phyloP scores from a whole-genome alignment of 2,113 vertebrate genomes.

The Osmerus eperlanus region DNA sequence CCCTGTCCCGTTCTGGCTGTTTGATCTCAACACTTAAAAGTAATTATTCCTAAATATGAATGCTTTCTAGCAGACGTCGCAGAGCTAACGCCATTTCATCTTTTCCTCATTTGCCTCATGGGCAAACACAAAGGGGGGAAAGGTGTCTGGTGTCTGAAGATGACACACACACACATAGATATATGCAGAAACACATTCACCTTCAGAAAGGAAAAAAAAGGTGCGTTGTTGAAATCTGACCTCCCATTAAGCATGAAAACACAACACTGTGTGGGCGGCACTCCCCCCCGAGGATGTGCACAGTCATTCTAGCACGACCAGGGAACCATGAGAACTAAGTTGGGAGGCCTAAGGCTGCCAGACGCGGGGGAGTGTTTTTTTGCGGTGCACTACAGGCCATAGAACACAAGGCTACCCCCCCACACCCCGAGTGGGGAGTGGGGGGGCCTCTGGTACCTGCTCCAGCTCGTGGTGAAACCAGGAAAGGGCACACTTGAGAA shows the following conservation, averaged over 20 bases:
- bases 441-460: no score
- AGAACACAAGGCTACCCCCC: constrained; percentile 7
- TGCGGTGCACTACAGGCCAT: no score
- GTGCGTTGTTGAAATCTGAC: constrained; percentile 55
- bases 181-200: neutral
- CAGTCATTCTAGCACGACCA: constrained; percentile 53
- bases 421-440: no score
- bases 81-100: constrained; percentile 51
- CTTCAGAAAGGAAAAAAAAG: neutral
- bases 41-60: constrained; percentile 69
- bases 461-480: no score
- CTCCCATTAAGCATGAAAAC: constrained; percentile 69
- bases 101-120: constrained; percentile 47
- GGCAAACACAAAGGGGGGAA: constrained; percentile 49
- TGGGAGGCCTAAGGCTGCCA: constrained; percentile 43
- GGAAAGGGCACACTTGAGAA: no score
- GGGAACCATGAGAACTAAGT: constrained; percentile 70
- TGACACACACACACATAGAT: constrained; percentile 2
- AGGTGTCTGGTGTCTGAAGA: constrained; percentile 55
- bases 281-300: constrained; percentile 62
- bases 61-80: constrained; percentile 51
- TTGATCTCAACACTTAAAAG: constrained; percentile 62
- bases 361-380: constrained; percentile 45
- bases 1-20: constrained; percentile 56
- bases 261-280: constrained; percentile 68